These are phyloP conservation scores for Plagodis pulveraria DNA, from an alignment of 2,888 invertebrate genomes.

Conservation along the genomic window DNA sequence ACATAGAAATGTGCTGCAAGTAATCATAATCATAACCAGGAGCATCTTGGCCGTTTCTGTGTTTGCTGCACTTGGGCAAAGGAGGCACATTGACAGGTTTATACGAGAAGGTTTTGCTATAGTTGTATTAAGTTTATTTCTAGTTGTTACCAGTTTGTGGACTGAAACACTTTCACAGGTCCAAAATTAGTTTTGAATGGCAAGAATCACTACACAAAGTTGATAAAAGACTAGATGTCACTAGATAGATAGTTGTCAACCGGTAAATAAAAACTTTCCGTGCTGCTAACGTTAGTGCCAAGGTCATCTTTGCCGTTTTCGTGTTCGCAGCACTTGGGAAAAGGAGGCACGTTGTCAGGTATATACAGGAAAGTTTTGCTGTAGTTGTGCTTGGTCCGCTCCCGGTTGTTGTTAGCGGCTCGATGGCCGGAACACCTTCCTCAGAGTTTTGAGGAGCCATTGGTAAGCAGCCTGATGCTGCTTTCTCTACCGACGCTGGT, in stretches of 20 bases:
- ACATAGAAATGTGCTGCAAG: too few relatives aligned
- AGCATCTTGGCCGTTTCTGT: conserved; percentile 56
- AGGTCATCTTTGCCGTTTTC: conserved; percentile 57
- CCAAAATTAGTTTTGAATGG: too few relatives aligned
- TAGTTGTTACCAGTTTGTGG: conserved; percentile 63
- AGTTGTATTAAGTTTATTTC: conserved; percentile 65
- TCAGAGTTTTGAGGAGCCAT: conserved; percentile 80
- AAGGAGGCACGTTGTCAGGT: conserved; percentile 62
- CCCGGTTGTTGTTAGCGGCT: conserved; percentile 65
- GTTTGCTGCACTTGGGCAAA: conserved; percentile 75
- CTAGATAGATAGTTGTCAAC: background rate
- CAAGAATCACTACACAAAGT: background rate
- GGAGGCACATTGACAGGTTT: conserved; percentile 62
- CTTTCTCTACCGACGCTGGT: conserved; percentile 75
- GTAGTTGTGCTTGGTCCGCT: conserved; percentile 67
- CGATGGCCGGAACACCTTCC: conserved; percentile 58
- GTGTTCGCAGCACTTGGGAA: conserved; percentile 74
- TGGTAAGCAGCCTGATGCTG: conserved; percentile 74
- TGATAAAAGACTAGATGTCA: background rate
- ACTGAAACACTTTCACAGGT: conserved; percentile 51
- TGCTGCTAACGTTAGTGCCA: conserved; percentile 53
- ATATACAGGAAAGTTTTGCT: conserved; percentile 62
- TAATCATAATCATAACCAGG: too few relatives aligned
- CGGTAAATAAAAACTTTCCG: conserved; percentile 67
- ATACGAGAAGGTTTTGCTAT: conserved; percentile 61